phyloP scores from a whole-genome alignment of 2,888 invertebrate species.

The Drosophila meridiana region DNA sequence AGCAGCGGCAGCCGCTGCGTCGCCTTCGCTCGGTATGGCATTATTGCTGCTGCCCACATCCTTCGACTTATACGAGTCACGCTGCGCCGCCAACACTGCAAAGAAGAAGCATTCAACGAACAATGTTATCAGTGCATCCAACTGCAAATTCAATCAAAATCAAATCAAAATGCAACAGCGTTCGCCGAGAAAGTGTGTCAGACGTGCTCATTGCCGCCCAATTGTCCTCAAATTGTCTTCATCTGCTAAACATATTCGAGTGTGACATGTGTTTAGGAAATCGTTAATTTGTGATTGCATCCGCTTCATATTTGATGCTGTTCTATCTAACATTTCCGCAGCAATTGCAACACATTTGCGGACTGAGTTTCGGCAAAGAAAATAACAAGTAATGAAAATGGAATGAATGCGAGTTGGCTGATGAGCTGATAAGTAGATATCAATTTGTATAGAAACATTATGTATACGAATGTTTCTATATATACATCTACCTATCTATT shows the following conservation, averaged over 20 bases:
- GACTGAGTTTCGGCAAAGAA: slow-evolving; percentile 1
- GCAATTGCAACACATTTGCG: slow-evolving; percentile 34
- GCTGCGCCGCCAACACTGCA: slow-evolving; percentile 83
- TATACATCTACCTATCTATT: no score
- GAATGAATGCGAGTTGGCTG: neutral
- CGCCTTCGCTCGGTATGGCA: slow-evolving; percentile 70
- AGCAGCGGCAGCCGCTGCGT: slow-evolving; percentile 41
- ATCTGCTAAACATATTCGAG: slow-evolving; percentile 2
- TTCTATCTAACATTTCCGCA: slow-evolving; percentile 41
- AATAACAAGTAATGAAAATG: neutral
- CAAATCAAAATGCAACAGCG: slow-evolving; percentile 5
- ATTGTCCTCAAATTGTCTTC: slow-evolving; percentile 21
- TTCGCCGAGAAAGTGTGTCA: slow-evolving; percentile 8
- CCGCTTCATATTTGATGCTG: slow-evolving; percentile 45
- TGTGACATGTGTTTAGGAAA: slow-evolving; percentile 31
- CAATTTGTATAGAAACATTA: neutral
- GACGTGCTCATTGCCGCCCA: slow-evolving; percentile 6
- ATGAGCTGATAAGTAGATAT: neutral
- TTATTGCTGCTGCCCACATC: slow-evolving; percentile 80
- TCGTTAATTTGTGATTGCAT: slow-evolving; percentile 51
- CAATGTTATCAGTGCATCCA: slow-evolving; percentile 1
- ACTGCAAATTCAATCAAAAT: slow-evolving; percentile 1
- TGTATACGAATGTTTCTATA: no score
- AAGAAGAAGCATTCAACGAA: neutral
- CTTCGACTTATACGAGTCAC: slow-evolving; percentile 83